Percentiles rank a stretch among this genome's conserved stretches.
Conservation (phyloP, 2,113 vertebrate species). For the Mugil cephalus region DNA sequence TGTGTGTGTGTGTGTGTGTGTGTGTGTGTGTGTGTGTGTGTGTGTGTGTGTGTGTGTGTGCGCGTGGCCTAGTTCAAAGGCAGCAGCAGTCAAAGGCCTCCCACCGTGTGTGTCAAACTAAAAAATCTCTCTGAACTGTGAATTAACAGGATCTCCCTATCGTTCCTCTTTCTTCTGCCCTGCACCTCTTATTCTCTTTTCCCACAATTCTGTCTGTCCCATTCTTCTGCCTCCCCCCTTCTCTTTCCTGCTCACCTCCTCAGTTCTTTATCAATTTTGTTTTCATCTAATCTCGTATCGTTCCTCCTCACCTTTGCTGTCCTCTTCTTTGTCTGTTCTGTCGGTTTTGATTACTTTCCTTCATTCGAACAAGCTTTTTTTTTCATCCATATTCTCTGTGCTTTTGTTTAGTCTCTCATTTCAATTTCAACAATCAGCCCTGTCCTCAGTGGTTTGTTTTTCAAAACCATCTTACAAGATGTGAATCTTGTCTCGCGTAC, state of each 20-base stretch:
- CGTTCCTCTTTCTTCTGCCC: constrained; percentile 34
- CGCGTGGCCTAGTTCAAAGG: constrained; percentile 68
- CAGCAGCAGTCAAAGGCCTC: constrained; percentile 74
- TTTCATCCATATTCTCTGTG: not conserved
- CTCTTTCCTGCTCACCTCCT: not conserved
- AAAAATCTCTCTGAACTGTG: constrained; percentile 76
- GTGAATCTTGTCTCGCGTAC: too few species aligned
- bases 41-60: constrained; percentile 35
- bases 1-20: constrained; percentile 42
- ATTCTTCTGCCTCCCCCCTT: constrained; percentile 5
- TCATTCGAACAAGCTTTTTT: not conserved
- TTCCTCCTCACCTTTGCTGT: not conserved
- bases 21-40: constrained; percentile 24
- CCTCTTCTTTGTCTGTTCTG: constrained; percentile 5
- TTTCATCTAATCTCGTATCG: not conserved
- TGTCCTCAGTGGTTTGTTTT: constrained; percentile 14
- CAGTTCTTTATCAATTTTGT: constrained; percentile 14
- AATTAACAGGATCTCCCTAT: constrained; percentile 74
- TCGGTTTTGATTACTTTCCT: constrained; percentile 2
- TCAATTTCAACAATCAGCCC: not conserved
- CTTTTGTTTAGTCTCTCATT: not conserved
- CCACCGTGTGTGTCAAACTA: constrained; percentile 76
- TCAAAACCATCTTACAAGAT: not conserved
- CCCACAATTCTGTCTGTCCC: constrained; percentile 20
- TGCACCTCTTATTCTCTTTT: constrained; percentile 44